A percentile compares a stretch with the other conserved stretches of the same genome.
Evolutionary conservation across 2,113 vertebrate species (phyloP).

Genomic region (Crocuta crocuta): DNA sequence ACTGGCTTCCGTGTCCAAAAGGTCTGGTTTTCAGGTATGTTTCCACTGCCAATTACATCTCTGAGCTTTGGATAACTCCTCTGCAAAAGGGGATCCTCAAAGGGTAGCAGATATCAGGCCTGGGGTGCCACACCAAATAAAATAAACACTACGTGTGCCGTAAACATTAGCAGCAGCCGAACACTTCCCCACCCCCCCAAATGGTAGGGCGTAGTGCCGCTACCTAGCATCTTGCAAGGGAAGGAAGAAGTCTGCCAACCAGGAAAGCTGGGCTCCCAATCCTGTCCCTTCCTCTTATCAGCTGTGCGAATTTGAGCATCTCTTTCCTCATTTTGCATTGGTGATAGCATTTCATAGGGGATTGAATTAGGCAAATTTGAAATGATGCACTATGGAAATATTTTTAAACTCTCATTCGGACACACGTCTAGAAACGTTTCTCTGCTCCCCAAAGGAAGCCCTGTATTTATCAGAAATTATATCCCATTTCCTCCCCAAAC

Average conservation of each 20-base stretch:
- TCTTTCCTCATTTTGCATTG: not conserved
- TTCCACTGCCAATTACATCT: not conserved
- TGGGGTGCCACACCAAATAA: not conserved
- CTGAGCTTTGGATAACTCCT: not conserved
- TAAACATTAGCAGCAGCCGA: accelerated
- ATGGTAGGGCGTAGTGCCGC: accelerated
- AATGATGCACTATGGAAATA: not conserved
- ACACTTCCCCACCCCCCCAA: no score
- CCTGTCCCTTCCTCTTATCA: not conserved
- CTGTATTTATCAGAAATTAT: not conserved
- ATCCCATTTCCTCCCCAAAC: not conserved
- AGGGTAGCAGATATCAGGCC: not conserved
- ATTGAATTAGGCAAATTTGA: not conserved
- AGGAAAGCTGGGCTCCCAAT: not conserved
- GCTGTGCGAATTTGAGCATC: not conserved
- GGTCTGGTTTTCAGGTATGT: not conserved
- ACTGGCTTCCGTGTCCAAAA: not conserved
- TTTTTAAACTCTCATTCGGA: not conserved
- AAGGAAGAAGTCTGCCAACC: not conserved
- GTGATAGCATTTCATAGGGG: not conserved
- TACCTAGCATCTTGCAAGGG: not conserved
- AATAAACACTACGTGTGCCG: accelerated
- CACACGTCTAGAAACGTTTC: not conserved
- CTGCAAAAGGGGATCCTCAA: not conserved
- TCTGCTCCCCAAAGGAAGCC: not conserved